Percentiles rank a stretch among this genome's conserved stretches.
Conservation (phyloP, 2,113 vertebrate species). For the Stictonetta naevosa region DNA sequence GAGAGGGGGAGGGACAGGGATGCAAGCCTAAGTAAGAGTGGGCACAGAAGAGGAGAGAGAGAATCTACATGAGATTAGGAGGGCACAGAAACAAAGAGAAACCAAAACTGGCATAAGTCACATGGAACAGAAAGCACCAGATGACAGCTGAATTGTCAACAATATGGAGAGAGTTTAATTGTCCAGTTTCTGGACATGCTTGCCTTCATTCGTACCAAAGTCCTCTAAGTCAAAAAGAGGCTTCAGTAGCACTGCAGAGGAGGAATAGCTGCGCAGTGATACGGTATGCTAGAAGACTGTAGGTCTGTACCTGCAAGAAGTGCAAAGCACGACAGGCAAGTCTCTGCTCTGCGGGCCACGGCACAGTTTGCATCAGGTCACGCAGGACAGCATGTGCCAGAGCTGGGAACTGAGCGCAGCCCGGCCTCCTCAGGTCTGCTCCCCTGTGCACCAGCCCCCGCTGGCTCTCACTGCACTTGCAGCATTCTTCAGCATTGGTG, state of each 20-base stretch:
- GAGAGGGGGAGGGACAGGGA: not conserved
- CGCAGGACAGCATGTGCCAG: not conserved
- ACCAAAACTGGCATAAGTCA: not conserved
- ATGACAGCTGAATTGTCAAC: not conserved
- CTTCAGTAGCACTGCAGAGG: not conserved
- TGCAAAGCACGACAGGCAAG: not conserved
- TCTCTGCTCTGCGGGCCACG: no score
- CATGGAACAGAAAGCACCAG: not conserved
- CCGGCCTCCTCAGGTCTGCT: not conserved
- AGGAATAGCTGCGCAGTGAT: not conserved
- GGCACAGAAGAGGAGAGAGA: not conserved
- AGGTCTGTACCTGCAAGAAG: not conserved
- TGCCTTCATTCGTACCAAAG: not conserved
- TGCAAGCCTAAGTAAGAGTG: not conserved
- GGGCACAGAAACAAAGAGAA: not conserved
- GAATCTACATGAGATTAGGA: not conserved
- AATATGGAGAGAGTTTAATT: not conserved
- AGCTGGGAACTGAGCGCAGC: not conserved
- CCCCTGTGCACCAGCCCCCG: not conserved
- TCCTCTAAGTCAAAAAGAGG: not conserved
- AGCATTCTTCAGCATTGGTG: not conserved
- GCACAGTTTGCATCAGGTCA: not conserved
- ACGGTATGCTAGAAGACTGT: not conserved
- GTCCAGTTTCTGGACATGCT: not conserved
- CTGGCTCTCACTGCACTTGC: not conserved